Conservation (phyloP, 2,113 vertebrate genomes). For the Cygnus atratus region DNA sequence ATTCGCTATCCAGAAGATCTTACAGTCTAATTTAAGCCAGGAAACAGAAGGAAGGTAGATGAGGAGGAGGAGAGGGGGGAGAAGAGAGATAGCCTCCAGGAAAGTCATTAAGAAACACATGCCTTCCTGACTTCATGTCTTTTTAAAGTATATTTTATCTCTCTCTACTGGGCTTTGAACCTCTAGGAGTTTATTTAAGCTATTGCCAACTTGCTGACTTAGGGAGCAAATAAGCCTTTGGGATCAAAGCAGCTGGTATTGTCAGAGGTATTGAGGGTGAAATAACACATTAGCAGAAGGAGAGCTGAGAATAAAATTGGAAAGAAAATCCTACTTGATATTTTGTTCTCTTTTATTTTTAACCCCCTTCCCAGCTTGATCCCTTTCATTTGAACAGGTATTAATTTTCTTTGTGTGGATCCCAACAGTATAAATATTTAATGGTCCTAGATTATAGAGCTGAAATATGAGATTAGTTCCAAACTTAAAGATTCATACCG, state of each 20-base stretch:
- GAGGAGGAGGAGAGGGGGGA: neutral
- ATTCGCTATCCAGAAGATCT: slow-evolving; percentile 2
- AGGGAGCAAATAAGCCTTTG: slow-evolving; percentile 46
- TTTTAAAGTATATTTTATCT: slow-evolving; percentile 28
- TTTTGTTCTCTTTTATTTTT: slow-evolving; percentile 46
- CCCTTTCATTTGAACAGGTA: slow-evolving; percentile 53
- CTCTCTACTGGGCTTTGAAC: slow-evolving; percentile 40
- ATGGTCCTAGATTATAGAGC: slow-evolving; percentile 25
- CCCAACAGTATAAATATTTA: slow-evolving; percentile 59
- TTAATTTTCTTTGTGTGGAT: slow-evolving; percentile 61
- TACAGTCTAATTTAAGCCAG: slow-evolving; percentile 41
- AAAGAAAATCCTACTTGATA: slow-evolving; percentile 34
- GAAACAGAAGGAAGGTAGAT: slow-evolving; percentile 64
- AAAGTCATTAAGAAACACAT: slow-evolving; percentile 54
- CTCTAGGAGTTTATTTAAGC: slow-evolving; percentile 35
- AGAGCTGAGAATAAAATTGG: slow-evolving; percentile 4
- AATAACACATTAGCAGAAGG: slow-evolving; percentile 12
- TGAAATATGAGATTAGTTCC: slow-evolving; percentile 15
- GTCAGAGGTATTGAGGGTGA: neutral
- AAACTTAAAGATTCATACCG: neutral
- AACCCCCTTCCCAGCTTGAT: slow-evolving; percentile 35
- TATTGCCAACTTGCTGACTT: slow-evolving; percentile 45
- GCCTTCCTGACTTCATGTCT: slow-evolving; percentile 14
- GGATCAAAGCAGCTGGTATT: slow-evolving; percentile 63
- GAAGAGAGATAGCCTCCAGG: slow-evolving; percentile 52